Base-by-base conservation (phyloP, 1,140 invertebrate species). In the Camponotus pennsylvanicus region DNA sequence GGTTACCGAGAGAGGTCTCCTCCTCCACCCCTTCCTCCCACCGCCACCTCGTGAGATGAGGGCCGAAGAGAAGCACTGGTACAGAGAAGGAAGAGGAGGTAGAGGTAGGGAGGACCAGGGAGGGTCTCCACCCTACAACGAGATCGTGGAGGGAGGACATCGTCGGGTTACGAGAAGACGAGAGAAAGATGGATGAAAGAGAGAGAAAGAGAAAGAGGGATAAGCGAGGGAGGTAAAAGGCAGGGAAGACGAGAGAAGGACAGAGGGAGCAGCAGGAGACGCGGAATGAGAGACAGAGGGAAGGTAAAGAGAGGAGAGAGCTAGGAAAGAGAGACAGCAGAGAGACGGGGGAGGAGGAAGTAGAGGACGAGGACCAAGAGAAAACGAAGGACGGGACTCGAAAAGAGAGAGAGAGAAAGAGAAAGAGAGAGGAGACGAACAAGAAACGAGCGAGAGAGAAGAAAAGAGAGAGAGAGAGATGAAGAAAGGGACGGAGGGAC, bases 121-220 rank as follows among this genome's bases (percentile, higher is more conserved):
- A 85, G 88, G 86, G 76, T 90, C 89, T 90, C 89, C 88, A 90
- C 89, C 89, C 89, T 90, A 63, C 86, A 66, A 90, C 79, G 85
- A 87, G 45, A 85, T 40, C 69, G 42, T 80, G 84, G 89, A 88
- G 79, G 90, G 86, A 91, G 86, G 89, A 88, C 84, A 79, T 90
- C 89, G 89, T 90, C 89, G 84, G 89, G 77, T 86, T 87, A 89
- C 88, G 88, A 89, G 88, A 84, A 86, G 67, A 69, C 49, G 75
- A 77, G 37, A 78, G 86, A 85, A 59, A 77, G 57, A 69, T 40
- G 18, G 76, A 71, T 55, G 63, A 80, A 67, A 42, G 85, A 82
- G 85, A 45, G 55, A 40, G 64, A 27, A 27, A 77, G 37, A 78
- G 86, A 85, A 59, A 77, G 57, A 69, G 52, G 18, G 76, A 71